These are phyloP conservation scores for Formica aserva DNA, from an alignment of 2,888 invertebrate species.

Conservation along the genomic window DNA sequence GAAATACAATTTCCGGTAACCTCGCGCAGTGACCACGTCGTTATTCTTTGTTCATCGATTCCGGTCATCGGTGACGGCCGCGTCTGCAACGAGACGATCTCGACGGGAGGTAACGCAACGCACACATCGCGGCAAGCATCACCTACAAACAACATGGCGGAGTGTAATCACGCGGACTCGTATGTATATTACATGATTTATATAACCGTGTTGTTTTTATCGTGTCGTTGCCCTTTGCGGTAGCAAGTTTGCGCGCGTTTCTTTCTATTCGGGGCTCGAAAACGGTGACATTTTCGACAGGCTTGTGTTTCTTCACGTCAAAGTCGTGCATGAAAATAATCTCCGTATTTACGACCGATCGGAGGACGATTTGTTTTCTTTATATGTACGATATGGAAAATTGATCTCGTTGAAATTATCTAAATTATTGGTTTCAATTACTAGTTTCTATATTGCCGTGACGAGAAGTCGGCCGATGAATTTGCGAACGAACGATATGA, in stretches of 20 bases:
- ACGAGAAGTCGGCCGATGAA: neutral
- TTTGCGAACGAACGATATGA: neutral
- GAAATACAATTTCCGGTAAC: neutral
- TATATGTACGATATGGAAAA: neutral
- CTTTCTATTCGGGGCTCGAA: neutral
- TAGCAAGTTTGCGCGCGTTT: slow-evolving; percentile 50
- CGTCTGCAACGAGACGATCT: neutral
- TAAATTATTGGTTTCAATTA: neutral
- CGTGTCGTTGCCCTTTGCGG: slow-evolving; percentile 69
- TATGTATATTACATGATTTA: slow-evolving; percentile 62
- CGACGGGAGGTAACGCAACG: no score
- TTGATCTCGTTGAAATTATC: neutral
- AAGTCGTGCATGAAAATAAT: neutral
- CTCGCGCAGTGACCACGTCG: slow-evolving; percentile 4
- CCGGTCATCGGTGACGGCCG: neutral
- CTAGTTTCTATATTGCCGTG: neutral
- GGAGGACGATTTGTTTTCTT: neutral
- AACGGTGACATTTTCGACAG: neutral
- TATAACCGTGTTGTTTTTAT: slow-evolving; percentile 42
- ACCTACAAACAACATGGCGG: slow-evolving; percentile 66
- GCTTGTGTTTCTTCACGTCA: neutral
- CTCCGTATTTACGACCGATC: neutral
- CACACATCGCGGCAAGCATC: neutral
- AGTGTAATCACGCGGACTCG: slow-evolving; percentile 54
- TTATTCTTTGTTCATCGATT: neutral